phyloP scores from a whole-genome alignment of 2,888 invertebrate species.

The Dioctria rufipes region DNA sequence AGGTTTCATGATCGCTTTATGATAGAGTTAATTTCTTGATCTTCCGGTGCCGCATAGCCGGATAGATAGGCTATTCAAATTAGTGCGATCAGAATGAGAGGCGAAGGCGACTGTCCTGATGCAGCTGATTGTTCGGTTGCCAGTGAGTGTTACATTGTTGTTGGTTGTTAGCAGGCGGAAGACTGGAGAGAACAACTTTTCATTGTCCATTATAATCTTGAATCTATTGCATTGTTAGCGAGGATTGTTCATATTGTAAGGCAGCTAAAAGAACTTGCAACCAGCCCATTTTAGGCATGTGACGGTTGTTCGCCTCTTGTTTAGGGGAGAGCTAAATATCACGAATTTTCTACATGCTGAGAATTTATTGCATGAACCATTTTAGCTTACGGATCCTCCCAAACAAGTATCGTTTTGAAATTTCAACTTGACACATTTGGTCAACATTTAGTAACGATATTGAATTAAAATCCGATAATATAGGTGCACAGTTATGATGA shows the following conservation, averaged over 20 bases:
- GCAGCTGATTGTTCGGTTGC: conserved; percentile 46
- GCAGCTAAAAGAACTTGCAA: conserved; percentile 28
- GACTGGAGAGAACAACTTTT: conserved; percentile 49
- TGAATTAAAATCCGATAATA: not conserved
- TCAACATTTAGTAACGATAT: not conserved
- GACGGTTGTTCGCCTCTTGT: conserved; percentile 52
- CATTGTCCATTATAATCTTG: conserved; percentile 53
- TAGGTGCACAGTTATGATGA: not conserved
- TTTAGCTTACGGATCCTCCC: not conserved
- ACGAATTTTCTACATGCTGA: conserved; percentile 48
- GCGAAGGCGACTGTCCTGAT: conserved; percentile 20
- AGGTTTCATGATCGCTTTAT: conserved; percentile 42
- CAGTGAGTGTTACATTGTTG: conserved; percentile 47
- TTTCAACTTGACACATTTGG: not conserved
- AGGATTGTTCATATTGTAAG: conserved; percentile 51
- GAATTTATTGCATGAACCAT: conserved; percentile 42
- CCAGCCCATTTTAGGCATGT: conserved; percentile 49
- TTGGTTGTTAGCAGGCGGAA: conserved; percentile 52
- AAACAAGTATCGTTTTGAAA: not conserved
- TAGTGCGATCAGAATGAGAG: conserved; percentile 47
- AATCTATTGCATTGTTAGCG: conserved; percentile 53
- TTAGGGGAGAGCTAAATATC: conserved; percentile 50
- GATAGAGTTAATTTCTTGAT: conserved; percentile 51
- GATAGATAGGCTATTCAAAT: conserved; percentile 45
- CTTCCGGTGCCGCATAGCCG: conserved; percentile 39